Base-by-base conservation (phyloP, 2,888 invertebrate species). In the Andrena fulva region DNA sequence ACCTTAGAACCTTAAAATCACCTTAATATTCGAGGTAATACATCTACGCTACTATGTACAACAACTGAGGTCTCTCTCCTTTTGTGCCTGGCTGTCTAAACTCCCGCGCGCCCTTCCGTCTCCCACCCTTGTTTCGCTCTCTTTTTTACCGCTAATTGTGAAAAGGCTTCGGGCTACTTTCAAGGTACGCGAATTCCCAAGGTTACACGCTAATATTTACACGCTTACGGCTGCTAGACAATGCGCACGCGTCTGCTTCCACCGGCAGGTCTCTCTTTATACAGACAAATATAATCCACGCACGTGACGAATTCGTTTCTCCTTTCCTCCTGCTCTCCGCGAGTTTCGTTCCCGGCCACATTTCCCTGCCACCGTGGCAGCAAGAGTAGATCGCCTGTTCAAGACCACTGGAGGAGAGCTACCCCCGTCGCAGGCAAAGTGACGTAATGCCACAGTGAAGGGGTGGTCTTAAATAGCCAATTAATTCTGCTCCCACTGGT, bases 111-210 rank as follows among this genome's bases (percentile, higher is more conserved):
- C 50, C 42, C 12, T 33, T 62, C 24, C 56, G n/a, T 33, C 24
- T 29, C 35, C 10, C 6, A 1, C 31, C 66, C 42, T 60, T 10
- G n/a, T 67, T 73, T n/a, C 67, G 59, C 59, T 29, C 59, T 48
- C 54, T 59, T 42, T 62, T 20, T 80, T 82, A 76, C 54, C 60
- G 77, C 80, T 87, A 85, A 85, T 75, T 78, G 78, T 84, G 86
- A 88, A 88, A 90, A 91, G 89, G 89, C 88, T 82, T 89, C 89
- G 85, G 85, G 78, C 88, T 91, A 91, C 91, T 90, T 91, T 91
- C 91, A 91, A 91, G 91, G 91, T 91, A 91, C 91, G 89, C 86
- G 82, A 89, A 81, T 80, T 82, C 77, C 81, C 72, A 85, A 85
- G 74, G 72, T 87, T 69, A 73, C 75, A 70, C 80, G 80, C 81